phyloP scores from a whole-genome alignment of 2,888 invertebrate genomes.

The Melipona beecheii region DNA sequence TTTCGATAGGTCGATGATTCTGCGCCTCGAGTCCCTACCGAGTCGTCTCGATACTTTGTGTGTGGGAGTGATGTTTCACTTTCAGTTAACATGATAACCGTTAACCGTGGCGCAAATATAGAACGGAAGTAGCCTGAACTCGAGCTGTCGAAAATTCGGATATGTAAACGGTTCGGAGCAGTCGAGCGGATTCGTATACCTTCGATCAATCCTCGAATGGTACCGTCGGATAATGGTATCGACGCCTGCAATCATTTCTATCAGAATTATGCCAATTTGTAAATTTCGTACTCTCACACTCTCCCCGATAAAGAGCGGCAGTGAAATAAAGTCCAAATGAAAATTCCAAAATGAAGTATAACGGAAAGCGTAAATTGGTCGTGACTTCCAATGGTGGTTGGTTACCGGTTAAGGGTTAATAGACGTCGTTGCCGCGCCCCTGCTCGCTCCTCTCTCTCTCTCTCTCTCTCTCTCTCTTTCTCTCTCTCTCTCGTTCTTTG shows the following conservation, averaged over 20 bases:
- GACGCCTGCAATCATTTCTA: too few relatives aligned
- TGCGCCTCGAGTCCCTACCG: not conserved
- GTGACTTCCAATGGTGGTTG: too few relatives aligned
- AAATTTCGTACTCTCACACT: too few relatives aligned
- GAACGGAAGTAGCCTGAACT: not conserved
- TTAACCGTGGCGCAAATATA: constrained; percentile 22
- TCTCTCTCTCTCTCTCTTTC: not conserved
- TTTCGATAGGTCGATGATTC: constrained; percentile 1
- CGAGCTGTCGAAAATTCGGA: not conserved
- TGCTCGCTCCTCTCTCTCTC: not conserved
- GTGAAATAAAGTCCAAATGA: too few relatives aligned
- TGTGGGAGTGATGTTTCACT: constrained; percentile 31
- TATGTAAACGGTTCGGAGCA: not conserved
- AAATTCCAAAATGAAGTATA: too few relatives aligned
- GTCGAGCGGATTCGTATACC: not conserved
- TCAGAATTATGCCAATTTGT: too few relatives aligned
- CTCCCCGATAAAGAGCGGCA: too few relatives aligned
- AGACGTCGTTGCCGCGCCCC: not conserved
- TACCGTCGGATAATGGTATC: too few relatives aligned
- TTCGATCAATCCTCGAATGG: not conserved
- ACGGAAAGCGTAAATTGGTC: too few relatives aligned
- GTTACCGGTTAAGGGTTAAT: not conserved
- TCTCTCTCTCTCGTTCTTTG: not conserved
- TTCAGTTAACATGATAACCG: constrained; percentile 22
- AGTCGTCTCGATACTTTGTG: constrained; percentile 14